Evolutionary conservation across 2,888 invertebrate genomes (phyloP).

Genomic region (Morpho achilles): DNA sequence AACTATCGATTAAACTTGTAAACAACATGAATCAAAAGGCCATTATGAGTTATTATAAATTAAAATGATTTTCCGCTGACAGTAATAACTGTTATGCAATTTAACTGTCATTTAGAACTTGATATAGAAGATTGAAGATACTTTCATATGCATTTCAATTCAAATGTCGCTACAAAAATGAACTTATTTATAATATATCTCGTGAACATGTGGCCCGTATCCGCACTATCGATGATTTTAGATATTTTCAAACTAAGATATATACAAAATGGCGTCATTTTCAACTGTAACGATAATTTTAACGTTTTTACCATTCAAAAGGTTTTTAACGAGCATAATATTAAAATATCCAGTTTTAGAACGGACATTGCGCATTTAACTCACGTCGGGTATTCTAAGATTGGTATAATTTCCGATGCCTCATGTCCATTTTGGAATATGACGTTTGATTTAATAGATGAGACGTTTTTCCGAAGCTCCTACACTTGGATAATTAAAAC

Average conservation of each 20-base stretch:
- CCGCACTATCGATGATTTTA: slow-evolving; percentile 36
- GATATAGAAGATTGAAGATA: slow-evolving; percentile 26
- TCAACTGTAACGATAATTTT: slow-evolving; percentile 42
- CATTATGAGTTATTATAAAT: slow-evolving; percentile 21
- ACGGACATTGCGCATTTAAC: slow-evolving; percentile 22
- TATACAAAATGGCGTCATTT: slow-evolving; percentile 43
- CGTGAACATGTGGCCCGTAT: slow-evolving; percentile 26
- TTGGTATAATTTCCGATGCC: slow-evolving; percentile 50
- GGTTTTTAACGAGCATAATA: slow-evolving; percentile 36
- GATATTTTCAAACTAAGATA: slow-evolving; percentile 53
- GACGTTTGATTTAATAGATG: slow-evolving; percentile 30
- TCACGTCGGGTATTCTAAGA: slow-evolving; percentile 32
- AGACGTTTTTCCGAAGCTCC: slow-evolving; percentile 38
- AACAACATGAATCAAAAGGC: slow-evolving; percentile 4
- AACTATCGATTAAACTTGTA: slow-evolving; percentile 3
- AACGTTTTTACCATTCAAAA: slow-evolving; percentile 37
- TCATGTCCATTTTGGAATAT: slow-evolving; percentile 48
- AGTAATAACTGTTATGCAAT: slow-evolving; percentile 44
- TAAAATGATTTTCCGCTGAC: slow-evolving; percentile 42
- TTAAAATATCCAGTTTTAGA: slow-evolving; percentile 32
- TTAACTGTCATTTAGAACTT: slow-evolving; percentile 40
- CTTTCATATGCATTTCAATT: neutral
- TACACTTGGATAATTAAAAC: slow-evolving; percentile 59
- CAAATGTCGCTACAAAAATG: slow-evolving; percentile 9
- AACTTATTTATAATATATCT: slow-evolving; percentile 10